Base-by-base conservation (phyloP, 2,888 invertebrate genomes). In the Sisyra nigra region DNA sequence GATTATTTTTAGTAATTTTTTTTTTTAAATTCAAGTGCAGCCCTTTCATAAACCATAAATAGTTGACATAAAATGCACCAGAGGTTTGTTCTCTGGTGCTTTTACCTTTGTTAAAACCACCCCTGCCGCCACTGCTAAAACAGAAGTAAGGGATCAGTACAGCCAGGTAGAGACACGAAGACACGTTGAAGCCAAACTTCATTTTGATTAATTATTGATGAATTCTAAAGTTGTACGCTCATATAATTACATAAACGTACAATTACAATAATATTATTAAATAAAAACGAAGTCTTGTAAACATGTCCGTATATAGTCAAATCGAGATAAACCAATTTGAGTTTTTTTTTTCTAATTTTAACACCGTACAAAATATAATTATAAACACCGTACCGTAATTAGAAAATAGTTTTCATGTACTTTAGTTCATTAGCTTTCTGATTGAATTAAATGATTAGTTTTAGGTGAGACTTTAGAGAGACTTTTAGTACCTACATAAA, bases 91-190 rank as follows among this genome's bases (percentile, higher is more conserved):
- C 74, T 72, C 76, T 74, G 80, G 79, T 80, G 80, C 74, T 69
- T 82, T 88, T 88, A 88, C 88, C 88, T 88, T 88, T 88, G 76
- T 84, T 86, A 85, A 72, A 87, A 86, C 85, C 86, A 83, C 87
- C 86, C 81, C 80, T 79, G 82, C 86, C 84, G 81, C 87, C 86
- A 76, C 77, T 76, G 83, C 87, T 83, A 83, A 80, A 84, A 83
- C 81, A 82, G 74, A 83, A 76, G 77, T 74, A 69, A 71, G 72
- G 72, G 72, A 77, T 79, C 78, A 79, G 78, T 79, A 76, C 73
- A 64, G 40, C 18, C 36, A 35, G 37, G 17, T 39, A 13, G 18
- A 36, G 15, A 34, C 37, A 42, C 34, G 41, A 29, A 39, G 41
- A 36, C 41, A 44, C 41, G 39, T 44, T 46, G 41, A 42, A 41